A percentile compares a stretch with the other conserved stretches of the same genome.
phyloP scores from a whole-genome alignment of 2,797 vertebrate genomes.

The Clarias platycephalus region DNA sequence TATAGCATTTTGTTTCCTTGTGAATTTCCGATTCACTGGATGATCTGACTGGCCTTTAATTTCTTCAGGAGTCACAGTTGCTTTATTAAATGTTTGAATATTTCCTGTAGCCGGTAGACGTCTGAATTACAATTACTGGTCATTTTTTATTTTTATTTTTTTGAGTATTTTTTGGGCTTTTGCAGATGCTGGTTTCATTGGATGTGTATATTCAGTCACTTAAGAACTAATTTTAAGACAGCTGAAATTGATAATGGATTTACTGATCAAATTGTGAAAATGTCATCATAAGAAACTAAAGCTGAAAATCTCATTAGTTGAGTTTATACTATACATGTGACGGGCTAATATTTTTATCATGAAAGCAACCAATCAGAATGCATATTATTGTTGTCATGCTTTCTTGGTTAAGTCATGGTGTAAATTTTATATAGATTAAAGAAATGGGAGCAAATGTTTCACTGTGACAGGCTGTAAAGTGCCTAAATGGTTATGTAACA shows the following conservation, averaged over 20 bases:
- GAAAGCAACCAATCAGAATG: background rate
- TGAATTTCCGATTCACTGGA: background rate
- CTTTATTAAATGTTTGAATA: constrained; percentile 24
- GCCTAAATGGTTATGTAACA: too few species aligned
- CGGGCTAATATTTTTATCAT: background rate
- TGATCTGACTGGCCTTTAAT: constrained; percentile 21
- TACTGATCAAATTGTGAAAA: background rate
- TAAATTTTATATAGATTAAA: too few species aligned
- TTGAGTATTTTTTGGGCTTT: background rate
- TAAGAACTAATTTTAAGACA: background rate
- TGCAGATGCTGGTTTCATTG: background rate
- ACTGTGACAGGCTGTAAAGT: too few species aligned
- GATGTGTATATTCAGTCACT: background rate
- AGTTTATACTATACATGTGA: background rate
- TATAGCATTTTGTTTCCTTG: constrained; percentile 29
- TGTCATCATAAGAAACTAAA: background rate
- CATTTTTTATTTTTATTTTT: too few species aligned
- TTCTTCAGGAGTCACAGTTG: constrained; percentile 6
- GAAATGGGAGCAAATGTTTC: too few species aligned
- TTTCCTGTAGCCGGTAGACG: background rate
- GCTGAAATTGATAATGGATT: background rate
- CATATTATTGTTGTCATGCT: background rate
- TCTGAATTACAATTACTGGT: background rate
- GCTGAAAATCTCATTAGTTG: background rate
- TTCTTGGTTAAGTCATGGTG: background rate